Base-by-base conservation (phyloP, 1,140 invertebrate genomes). In the Coboldia fuscipes region DNA sequence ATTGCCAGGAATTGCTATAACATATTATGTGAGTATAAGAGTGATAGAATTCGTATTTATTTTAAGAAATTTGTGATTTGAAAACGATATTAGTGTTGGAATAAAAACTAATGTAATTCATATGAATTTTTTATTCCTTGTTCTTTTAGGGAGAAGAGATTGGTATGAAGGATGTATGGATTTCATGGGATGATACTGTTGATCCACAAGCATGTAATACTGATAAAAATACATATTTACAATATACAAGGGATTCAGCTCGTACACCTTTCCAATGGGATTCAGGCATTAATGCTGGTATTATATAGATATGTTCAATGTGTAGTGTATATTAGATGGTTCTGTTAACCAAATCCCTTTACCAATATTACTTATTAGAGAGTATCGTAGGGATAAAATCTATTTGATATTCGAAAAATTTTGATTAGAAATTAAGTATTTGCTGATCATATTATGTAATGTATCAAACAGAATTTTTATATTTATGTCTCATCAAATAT, bases 81-180 rank as follows among this genome's bases (percentile, higher is more conserved):
- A 23, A 23, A 7, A 23, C 6, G 12, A 23, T 23, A 6, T 6
- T 23, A 7, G 22, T 23, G 22, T 7, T 23, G 22, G 22, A 6
- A 23, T 23, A 23, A 23, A 6, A 23, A 23, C 12, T 23, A 23
- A 7, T 12, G 12, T 12, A 23, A 23, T 12, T 23, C 22, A 6
- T 7, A 6, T 7, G 12, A 23, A 23, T 23, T 7, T 7, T 7
- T 23, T 7, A n/a, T n/a, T n/a, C n/a, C n/a, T n/a, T n/a, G n/a
- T 17, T 27, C 22, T 4, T 54, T 31, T 51, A 80, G 56, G 81
- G 81, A 5, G 81, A 86, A 50, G 82, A 86, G 54, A 68, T 86
- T 17, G 80, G 71, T 1, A 83, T 85, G 75, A 48, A 60, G 8
- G 15, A 32, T n/a, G 30, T 32, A 3, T 21, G 14, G 10, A 52